Evolutionary conservation across 35 echinoderm and acorn worm genomes (phyloP), one percentile per base, ranked within the genome.

Genomic region (Heliocidaris tuberculata): DNA sequence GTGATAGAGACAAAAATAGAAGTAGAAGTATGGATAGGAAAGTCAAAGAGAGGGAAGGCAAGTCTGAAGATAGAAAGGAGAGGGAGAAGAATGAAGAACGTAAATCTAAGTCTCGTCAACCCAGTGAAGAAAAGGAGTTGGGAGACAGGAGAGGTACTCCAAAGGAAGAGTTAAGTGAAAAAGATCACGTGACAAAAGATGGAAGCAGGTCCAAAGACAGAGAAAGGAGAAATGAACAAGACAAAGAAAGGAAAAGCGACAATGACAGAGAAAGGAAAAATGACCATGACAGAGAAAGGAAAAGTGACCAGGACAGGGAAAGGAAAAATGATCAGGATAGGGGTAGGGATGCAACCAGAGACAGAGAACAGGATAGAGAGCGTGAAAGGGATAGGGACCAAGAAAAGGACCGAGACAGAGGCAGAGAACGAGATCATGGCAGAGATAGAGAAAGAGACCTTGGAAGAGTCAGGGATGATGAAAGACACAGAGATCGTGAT

Each of bases 1-100:
- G 92, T 59, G 94, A 97, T 17, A 56, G 93, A 52, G 50, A 95
- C 29, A 96, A 85, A 60, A 94, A 94, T 49, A 86, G 85, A 88
- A 93, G 94, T 52, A 70, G 93, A 60, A 94, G 59, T 52, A 94
- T 47, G 70, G 94, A 93, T 9, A 88, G 94, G 27, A 96, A 78
- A 52, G 48, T 32, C 30, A 96, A 30, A 50, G 92, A 96, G 32
- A 59, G 13, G 6, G 91, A 93, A 31, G 13, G 50, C 10, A 93
- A 93, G 10, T 87, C 78, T 71, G 86, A 85, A 86, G 95, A 96
- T 86, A 93, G 65, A 60, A 96, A 71, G 93, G 86, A 31, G 50
- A 87, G 60, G 56, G 87, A 16, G 59, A 48, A 70, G 42, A 96
- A 32, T 59, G 95, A 87, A 30, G 90, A 65, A 65, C 15, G 52